Evolutionary conservation across 2,888 invertebrate species (phyloP), one percentile per base, ranked within the genome.

Genomic region (Dynastes grantii): DNA sequence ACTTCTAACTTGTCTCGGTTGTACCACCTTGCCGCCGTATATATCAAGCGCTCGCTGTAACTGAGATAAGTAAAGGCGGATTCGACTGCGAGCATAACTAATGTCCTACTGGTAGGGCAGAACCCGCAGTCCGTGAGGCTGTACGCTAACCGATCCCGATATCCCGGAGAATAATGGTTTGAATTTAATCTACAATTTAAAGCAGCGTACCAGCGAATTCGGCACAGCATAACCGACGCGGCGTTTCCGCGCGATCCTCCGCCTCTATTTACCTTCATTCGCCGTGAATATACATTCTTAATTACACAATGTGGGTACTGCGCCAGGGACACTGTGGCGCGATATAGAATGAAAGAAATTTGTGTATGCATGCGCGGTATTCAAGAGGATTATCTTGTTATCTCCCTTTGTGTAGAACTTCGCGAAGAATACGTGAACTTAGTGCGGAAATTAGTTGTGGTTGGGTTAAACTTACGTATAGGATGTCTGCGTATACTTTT

Each of bases 181-280:
- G 45, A 71, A 75, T 77, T 71, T 79, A 79, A 79, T 79, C 73
- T 77, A 77, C 70, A 77, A 79, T 71, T 67, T 79, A 77, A 77
- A 79, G 73, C 55, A 53, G 61, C 32, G 16, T 37, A 45, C 1
- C 45, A 11, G 27, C 49, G 68, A 68, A 58, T 55, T 58, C 53
- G 51, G 22, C 63, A 11, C 9, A 8, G 11, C 8, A 45, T 45
- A 45, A 45, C 45, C 9, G 45, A 8, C 11, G 45, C 9, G 11
- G 45, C 11, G 45, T 11, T 45, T 45, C 9, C 2, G 8, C 45
- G 45, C 45, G 32, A 5, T 9, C 45, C 45, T 8, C 45, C 45
- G 9, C 11, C 22, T 0, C 40, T 45, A 45, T 67, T 64, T 64
- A 64, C 40, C 53, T 32, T 27, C 13, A 32, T 71, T 73, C 16